A percentile compares a stretch with the other conserved stretches of the same genome.
phyloP scores from a whole-genome alignment of 2,113 vertebrate species.

The Chrysochloris asiatica region DNA sequence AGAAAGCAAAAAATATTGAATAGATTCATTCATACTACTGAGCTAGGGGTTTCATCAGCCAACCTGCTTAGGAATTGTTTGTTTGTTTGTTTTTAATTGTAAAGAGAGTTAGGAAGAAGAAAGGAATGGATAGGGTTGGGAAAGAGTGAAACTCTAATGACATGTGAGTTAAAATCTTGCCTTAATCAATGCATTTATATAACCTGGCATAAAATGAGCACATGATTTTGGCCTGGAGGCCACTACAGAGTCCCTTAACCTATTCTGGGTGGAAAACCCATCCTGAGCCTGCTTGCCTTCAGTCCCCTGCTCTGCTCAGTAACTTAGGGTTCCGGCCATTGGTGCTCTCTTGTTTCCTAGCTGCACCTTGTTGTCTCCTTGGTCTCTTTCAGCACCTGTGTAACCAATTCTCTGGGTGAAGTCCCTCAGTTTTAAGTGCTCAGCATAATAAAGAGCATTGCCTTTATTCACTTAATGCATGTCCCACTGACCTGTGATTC shows the following conservation, averaged over 20 bases:
- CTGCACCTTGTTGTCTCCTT: neutral
- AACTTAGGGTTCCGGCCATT: neutral
- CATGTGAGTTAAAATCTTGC: neutral
- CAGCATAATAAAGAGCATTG: neutral
- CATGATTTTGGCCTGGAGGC: neutral
- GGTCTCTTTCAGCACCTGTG: neutral
- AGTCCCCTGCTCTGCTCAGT: neutral
- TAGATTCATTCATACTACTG: neutral
- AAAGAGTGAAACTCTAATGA: neutral
- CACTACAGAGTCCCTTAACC: neutral
- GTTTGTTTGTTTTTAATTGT: too few species aligned
- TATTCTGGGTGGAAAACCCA: neutral
- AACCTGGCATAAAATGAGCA: neutral
- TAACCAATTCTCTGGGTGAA: neutral
- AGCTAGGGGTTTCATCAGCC: neutral
- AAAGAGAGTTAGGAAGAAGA: neutral
- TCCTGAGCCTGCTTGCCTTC: neutral
- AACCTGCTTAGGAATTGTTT: neutral
- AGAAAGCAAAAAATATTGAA: constrained; percentile 16
- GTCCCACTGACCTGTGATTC: neutral
- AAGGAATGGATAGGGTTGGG: neutral
- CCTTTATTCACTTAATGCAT: too few species aligned
- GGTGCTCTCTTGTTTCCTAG: neutral
- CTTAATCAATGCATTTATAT: neutral
- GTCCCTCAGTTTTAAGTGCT: neutral